Conservation (phyloP, 2,113 vertebrate genomes). For the Microtus richardsoni region DNA sequence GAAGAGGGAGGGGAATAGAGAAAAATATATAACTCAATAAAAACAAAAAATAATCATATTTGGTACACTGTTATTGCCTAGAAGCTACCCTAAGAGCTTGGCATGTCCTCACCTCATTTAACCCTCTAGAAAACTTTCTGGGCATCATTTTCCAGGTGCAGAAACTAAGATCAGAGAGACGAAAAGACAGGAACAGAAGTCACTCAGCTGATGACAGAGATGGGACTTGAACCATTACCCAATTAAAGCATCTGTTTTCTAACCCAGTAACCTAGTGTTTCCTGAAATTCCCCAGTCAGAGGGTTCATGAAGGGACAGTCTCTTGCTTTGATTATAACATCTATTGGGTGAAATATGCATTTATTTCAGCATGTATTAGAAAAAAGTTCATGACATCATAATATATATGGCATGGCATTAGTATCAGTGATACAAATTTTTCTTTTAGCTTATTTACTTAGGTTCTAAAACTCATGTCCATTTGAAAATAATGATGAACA, state of each 20-base stretch:
- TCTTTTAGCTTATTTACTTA: constrained; percentile 31
- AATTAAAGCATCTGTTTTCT: neutral
- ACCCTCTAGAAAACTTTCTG: neutral
- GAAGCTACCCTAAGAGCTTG: neutral
- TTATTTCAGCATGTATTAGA: constrained; percentile 1
- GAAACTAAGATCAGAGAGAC: constrained; percentile 29
- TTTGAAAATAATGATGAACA: constrained; percentile 21
- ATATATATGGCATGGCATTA: neutral
- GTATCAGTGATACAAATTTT: neutral
- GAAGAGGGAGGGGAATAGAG: too few relatives aligned
- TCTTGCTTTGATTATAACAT: constrained; percentile 20
- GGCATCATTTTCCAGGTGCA: neutral
- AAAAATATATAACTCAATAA: too few relatives aligned
- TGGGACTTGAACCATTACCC: neutral
- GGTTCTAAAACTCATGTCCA: constrained; percentile 4
- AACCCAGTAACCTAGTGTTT: neutral
- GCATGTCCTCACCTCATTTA: neutral
- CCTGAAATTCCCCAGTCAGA: neutral
- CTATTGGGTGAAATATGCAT: neutral
- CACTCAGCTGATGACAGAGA: neutral
- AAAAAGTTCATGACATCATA: neutral
- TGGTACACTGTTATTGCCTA: neutral
- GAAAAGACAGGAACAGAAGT: neutral
- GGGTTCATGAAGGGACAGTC: neutral
- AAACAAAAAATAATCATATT: neutral